Conservation (phyloP, 2,888 invertebrate species). For the Kuschelorhynchus macadamiae region DNA sequence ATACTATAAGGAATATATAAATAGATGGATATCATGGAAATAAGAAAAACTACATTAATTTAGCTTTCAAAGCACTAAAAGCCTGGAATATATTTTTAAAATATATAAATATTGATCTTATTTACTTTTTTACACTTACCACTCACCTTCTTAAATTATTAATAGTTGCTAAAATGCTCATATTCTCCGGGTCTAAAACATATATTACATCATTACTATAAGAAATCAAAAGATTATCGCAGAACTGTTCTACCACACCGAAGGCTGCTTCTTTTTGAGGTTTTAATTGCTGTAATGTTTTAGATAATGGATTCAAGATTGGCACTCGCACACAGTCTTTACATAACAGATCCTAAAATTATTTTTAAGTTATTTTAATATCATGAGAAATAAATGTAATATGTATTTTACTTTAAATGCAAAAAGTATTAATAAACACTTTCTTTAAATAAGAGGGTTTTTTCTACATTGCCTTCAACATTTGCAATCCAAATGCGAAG, state of each 20-base stretch:
- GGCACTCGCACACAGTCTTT: conserved; percentile 75
- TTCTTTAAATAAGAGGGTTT: conserved; percentile 85
- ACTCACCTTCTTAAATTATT: conserved; percentile 74
- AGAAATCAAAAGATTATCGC: conserved; percentile 81
- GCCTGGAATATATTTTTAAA: too few species aligned
- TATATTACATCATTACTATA: conserved; percentile 80
- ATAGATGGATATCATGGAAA: too few species aligned
- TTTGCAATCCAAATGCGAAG: conserved; percentile 88
- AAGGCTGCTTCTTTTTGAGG: conserved; percentile 74
- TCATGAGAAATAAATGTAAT: too few species aligned
- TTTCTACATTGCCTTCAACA: conserved; percentile 81
- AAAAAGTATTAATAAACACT: background rate
- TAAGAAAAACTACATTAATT: too few species aligned
- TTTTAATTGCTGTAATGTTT: conserved; percentile 64
- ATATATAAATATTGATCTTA: too few species aligned
- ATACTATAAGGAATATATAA: conserved; percentile 69
- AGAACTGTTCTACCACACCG: conserved; percentile 77
- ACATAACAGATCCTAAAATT: conserved; percentile 63
- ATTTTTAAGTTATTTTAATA: background rate
- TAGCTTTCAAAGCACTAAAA: too few species aligned
- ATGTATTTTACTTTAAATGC: too few species aligned
- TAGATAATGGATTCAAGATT: conserved; percentile 78
- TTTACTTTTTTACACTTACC: too few species aligned
- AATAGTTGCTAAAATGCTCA: conserved; percentile 77
- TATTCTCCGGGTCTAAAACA: conserved; percentile 81